These are phyloP conservation scores for Porites rus DNA, from an alignment of 92 coral and sea anemone species.

Conservation along the genomic window DNA sequence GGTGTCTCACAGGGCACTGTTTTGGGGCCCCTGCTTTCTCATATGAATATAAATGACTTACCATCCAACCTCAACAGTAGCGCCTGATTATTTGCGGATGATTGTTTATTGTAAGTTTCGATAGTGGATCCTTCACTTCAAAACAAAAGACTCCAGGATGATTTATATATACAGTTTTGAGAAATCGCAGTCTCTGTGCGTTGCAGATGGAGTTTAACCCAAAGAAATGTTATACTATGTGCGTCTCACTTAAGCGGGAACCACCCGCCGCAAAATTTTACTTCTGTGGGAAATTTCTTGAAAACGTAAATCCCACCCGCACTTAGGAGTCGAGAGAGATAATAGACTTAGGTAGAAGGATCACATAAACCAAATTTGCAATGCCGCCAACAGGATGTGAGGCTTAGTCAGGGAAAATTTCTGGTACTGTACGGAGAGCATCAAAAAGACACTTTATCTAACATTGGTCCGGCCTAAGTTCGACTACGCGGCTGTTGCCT, in stretches of 20 bases:
- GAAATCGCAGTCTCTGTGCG: not conserved
- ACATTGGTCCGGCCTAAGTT: not conserved
- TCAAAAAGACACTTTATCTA: not conserved
- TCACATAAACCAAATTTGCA: not conserved
- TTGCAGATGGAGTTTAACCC: not conserved
- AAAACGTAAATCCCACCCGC: not conserved
- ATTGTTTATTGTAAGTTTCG: not conserved
- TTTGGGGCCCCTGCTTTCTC: not conserved
- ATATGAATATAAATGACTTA: not conserved
- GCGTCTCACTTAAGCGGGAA: constrained; percentile 1
- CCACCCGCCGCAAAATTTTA: not conserved
- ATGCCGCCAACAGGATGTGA: not conserved
- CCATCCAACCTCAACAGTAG: not conserved
- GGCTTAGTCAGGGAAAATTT: not conserved
- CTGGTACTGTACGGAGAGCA: too few relatives aligned
- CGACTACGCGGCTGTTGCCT: not conserved
- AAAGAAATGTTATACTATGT: not conserved
- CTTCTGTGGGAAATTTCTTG: not conserved
- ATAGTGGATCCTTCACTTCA: not conserved
- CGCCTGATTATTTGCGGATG: not conserved
- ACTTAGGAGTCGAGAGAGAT: not conserved
- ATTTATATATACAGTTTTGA: not conserved
- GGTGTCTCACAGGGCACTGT: not conserved
- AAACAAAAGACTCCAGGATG: not conserved
- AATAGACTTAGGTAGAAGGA: not conserved